Conservation (phyloP, 2,113 vertebrate genomes). For the Pundamilia nyererei region DNA sequence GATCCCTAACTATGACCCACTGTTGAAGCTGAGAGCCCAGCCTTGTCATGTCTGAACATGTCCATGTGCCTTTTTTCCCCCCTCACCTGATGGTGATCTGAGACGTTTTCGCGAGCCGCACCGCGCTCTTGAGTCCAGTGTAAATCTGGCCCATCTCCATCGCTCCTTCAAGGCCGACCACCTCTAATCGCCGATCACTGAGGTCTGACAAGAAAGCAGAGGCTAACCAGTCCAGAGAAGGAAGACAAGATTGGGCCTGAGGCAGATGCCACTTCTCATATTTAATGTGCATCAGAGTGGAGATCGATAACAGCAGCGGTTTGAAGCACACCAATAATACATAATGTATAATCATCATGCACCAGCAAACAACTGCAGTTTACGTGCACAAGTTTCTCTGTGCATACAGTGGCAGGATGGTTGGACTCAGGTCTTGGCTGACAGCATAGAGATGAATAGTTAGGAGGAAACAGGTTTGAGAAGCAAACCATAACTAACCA, state of each 20-base stretch:
- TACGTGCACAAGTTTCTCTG: background rate
- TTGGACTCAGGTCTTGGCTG: background rate
- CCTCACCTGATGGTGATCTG: slow-evolving; percentile 83
- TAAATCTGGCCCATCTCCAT: slow-evolving; percentile 95
- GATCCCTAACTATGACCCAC: background rate
- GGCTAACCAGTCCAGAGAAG: background rate
- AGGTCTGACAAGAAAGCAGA: slow-evolving; percentile 68
- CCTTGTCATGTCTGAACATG: background rate
- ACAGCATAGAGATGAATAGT: background rate
- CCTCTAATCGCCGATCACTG: slow-evolving; percentile 83
- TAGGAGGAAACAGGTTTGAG: background rate
- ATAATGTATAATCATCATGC: background rate
- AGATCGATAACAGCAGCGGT: background rate
- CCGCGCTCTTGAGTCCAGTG: slow-evolving; percentile 85
- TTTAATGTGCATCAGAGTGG: background rate
- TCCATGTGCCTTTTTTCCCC: background rate
- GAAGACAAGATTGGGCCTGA: background rate
- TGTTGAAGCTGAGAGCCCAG: background rate
- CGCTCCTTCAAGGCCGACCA: slow-evolving; percentile 87
- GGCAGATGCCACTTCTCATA: background rate
- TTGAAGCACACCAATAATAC: background rate
- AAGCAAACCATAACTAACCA: background rate
- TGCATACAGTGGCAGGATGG: background rate
- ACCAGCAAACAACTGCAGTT: background rate
- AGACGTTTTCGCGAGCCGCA: slow-evolving; percentile 85